A percentile compares a stretch with the other conserved stretches of the same genome.
Evolutionary conservation across 2,113 vertebrate genomes (phyloP).

Genomic region (Myotis davidii): DNA sequence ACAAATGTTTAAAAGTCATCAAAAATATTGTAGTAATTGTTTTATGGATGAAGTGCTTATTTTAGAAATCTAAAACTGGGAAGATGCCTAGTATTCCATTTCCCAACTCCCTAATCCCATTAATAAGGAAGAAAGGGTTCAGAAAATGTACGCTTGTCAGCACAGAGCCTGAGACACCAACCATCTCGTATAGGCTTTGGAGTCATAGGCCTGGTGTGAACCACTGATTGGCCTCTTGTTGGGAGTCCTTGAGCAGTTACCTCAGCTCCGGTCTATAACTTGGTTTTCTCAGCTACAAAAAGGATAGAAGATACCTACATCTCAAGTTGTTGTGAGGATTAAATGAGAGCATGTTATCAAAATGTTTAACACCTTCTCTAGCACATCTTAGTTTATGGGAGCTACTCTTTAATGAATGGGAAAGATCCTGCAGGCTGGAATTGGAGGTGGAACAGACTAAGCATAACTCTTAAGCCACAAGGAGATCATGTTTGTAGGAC

Average conservation of each 20-base stretch:
- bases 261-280: background rate
- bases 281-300: background rate
- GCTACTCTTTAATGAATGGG: background rate
- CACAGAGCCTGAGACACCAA: background rate
- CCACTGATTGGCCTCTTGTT: background rate
- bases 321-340: background rate
- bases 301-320: background rate
- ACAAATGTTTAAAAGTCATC: background rate
- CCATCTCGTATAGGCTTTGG: background rate
- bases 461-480: background rate
- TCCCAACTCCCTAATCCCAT: background rate
- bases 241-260: background rate
- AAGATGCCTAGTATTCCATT: background rate
- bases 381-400: background rate
- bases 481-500: background rate
- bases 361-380: background rate
- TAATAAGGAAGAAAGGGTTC: background rate
- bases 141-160: background rate
- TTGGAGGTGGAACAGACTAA: background rate
- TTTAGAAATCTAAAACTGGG: background rate
- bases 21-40: background rate
- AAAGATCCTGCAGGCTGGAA: background rate
- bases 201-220: background rate
- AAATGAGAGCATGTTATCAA: background rate
- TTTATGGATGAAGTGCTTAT: background rate